Evolutionary conservation across 2,888 invertebrate species (phyloP).

Genomic region (Torymus tubicola): DNA sequence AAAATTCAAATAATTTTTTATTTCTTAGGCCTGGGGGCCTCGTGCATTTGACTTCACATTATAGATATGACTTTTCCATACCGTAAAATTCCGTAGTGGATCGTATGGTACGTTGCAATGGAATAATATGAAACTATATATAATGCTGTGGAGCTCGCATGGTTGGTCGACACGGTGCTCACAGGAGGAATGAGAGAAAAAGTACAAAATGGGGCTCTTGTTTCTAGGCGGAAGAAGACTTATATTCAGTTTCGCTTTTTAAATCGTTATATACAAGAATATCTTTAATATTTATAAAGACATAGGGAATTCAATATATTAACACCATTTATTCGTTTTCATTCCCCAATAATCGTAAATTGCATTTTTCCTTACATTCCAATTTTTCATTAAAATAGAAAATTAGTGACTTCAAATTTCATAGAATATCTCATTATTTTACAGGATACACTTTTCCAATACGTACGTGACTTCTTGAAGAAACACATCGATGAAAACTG

Average conservation of each 20-base stretch:
- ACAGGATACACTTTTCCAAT: conserved; percentile 88
- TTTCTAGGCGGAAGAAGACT: conserved; percentile 47
- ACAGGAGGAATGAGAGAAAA: conserved; percentile 31
- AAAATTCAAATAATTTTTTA: conserved; percentile 37
- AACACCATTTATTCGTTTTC: too few species aligned
- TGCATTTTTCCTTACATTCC: too few species aligned
- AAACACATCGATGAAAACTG: conserved; percentile 85
- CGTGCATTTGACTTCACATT: background rate
- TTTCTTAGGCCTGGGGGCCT: conserved; percentile 4
- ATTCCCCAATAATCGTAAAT: too few species aligned
- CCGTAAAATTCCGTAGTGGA: too few species aligned
- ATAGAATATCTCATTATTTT: conserved; percentile 60
- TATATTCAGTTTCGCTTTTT: conserved; percentile 41
- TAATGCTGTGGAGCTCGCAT: too few species aligned
- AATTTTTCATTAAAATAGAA: background rate
- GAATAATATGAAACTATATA: too few species aligned
- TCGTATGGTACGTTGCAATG: too few species aligned
- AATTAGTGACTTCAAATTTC: background rate
- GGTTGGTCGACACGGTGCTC: background rate
- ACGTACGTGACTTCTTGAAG: conserved; percentile 85
- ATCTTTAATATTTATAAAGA: background rate
- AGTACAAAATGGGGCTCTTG: conserved; percentile 44
- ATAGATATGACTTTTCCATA: too few species aligned
- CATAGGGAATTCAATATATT: conserved; percentile 15
- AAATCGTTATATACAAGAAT: conserved; percentile 4